Conservation (phyloP, 1,140 invertebrate species). For the Gonatopus flavifemur region DNA sequence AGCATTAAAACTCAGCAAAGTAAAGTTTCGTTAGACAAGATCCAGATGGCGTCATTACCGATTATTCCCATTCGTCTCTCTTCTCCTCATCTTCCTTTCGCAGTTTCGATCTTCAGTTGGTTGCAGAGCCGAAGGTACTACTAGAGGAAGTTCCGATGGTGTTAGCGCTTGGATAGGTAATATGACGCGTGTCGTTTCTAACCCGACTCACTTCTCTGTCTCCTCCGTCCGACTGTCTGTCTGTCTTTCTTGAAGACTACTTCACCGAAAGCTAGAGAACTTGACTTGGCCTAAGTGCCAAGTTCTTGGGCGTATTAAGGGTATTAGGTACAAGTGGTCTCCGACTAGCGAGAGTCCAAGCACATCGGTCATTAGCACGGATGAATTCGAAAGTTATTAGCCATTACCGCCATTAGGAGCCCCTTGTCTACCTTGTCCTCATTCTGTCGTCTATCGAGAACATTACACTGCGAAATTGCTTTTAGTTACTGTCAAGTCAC, state of each 20-base stretch:
- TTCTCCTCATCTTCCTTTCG: slow-evolving; percentile 8
- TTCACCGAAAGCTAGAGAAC: slow-evolving; percentile 7
- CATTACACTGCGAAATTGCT: too few species aligned
- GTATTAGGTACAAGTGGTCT: slow-evolving; percentile 47
- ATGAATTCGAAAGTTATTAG: slow-evolving; percentile 55
- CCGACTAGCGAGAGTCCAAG: slow-evolving; percentile 33
- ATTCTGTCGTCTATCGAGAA: slow-evolving; percentile 11
- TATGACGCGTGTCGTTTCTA: slow-evolving; percentile 40
- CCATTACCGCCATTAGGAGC: slow-evolving; percentile 46
- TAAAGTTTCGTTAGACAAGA: slow-evolving; percentile 38
- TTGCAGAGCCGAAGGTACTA: too few species aligned
- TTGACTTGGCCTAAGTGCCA: slow-evolving; percentile 45
- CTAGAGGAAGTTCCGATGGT: slow-evolving; percentile 19
- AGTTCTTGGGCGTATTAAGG: slow-evolving; percentile 44
- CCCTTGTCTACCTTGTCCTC: slow-evolving; percentile 29
- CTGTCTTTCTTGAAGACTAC: too few species aligned
- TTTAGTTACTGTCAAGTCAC: too few species aligned
- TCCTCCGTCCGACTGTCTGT: slow-evolving; percentile 2
- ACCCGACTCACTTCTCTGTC: slow-evolving; percentile 24
- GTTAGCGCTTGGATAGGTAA: slow-evolving; percentile 36
- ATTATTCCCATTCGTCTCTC: slow-evolving; percentile 13
- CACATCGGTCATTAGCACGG: slow-evolving; percentile 52
- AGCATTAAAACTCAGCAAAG: slow-evolving; percentile 41
- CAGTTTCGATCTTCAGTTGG: slow-evolving; percentile 1
- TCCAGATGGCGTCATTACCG: slow-evolving; percentile 43